Evolutionary conservation across 2,797 vertebrate genomes (phyloP), one percentile per base, ranked within the genome.

Genomic region (Tenualosa thibaudeaui): DNA sequence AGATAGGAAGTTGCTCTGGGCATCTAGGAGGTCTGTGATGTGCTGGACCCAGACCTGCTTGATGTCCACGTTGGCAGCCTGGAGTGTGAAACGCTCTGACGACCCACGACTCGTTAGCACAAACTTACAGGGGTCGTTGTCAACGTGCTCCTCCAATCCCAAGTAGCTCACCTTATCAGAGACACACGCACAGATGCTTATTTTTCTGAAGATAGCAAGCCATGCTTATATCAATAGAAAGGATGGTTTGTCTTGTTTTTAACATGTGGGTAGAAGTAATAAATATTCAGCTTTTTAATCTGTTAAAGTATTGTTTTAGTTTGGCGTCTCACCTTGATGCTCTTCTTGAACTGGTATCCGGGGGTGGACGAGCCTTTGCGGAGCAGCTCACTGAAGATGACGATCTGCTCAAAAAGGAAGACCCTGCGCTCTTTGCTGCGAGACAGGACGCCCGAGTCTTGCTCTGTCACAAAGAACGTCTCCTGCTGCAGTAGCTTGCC

Each of bases 371-470:
- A 99, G 7, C 98, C 98, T 92, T 99, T 99, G 54, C 97, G 95
- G 62, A 99, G 97, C 84, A 99, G 96, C 82, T 99, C 98, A 2
- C 98, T 99, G 94, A 98, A 98, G 95, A 99, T 99, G 91, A 99
- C 97, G 0, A 99, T 99, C 91, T 99, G 98, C 92, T 99, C 98
- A 0, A 99, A 99, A 89, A 99, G 97, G 93, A 99, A 99, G 85
- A 99, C 98, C 0, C 98, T 94, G 0, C 98, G 95, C 81, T 99
- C 98, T 90, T 99, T 99, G 5, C 97, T 97, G 46, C 98, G 96
- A 0, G 97, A 98, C 90, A 98, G 94, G 71, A 98, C 95, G 13
- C 97, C 96, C 0, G 96, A 91, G 26, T 99, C 98, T 94, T 98
- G 97, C 93, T 99, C 98, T 0, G 95, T 97, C 85, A 99, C 98